Evolutionary conservation across 2,113 vertebrate species (phyloP).

Genomic region (Odontesthes bonariensis): DNA sequence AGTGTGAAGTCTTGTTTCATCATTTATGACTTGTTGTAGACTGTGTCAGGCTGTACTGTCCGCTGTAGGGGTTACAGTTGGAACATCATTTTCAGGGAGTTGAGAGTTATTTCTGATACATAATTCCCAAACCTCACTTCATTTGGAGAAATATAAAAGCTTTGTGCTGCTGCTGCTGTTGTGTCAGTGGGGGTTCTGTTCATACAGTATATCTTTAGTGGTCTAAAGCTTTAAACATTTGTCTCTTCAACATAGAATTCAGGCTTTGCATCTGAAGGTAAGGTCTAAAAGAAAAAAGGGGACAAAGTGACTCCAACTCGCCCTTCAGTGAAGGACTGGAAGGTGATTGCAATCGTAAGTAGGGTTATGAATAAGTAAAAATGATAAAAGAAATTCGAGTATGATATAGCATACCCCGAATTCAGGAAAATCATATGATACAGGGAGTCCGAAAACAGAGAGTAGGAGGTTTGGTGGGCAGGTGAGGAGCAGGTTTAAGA

Average conservation of each 20-base stretch:
- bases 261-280: background rate
- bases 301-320: background rate
- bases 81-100: conserved; percentile 3
- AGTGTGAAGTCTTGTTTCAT: background rate
- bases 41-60: background rate
- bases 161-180: conserved; percentile 8
- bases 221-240: conserved; percentile 7
- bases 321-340: conserved; percentile 24
- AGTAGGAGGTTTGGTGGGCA: conserved; percentile 68
- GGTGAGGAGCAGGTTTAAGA: conserved; percentile 69
- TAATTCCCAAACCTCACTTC: background rate
- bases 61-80: background rate
- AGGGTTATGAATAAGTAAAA: conserved; percentile 21
- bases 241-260: conserved; percentile 15
- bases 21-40: conserved; percentile 2
- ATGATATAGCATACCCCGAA: conserved; percentile 37
- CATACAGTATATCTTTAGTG: background rate
- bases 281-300: conserved; percentile 8
- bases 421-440: conserved; percentile 36
- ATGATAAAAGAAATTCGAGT: conserved; percentile 26
- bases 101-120: conserved; percentile 20
- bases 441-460: conserved; percentile 40
- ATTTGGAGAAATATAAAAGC: conserved; percentile 17
- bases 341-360: conserved; percentile 7
- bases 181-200: background rate